A percentile compares a stretch with the other conserved stretches of the same genome.
phyloP scores from a whole-genome alignment of 1,140 invertebrate genomes.

The Drosophila nannoptera region DNA sequence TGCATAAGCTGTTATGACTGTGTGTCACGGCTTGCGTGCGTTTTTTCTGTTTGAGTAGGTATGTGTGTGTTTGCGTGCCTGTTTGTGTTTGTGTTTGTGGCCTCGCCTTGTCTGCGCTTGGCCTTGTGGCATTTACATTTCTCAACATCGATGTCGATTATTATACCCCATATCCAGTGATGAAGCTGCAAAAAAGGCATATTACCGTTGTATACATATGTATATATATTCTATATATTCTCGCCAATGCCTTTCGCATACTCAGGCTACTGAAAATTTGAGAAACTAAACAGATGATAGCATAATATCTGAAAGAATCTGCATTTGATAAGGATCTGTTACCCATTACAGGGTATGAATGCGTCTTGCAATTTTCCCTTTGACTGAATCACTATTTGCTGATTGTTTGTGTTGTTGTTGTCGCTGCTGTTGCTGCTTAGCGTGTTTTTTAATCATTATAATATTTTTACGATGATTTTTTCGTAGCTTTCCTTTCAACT shows the following conservation, averaged over 20 bases:
- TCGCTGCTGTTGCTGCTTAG: constrained; percentile 37
- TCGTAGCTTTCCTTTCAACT: constrained; percentile 61
- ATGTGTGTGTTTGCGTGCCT: too few species aligned
- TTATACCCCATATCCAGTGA: constrained; percentile 7
- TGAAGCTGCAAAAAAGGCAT: neutral
- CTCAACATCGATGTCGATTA: constrained; percentile 58
- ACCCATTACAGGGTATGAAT: neutral
- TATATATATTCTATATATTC: neutral
- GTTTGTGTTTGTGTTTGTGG: constrained; percentile 44
- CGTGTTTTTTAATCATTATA: constrained; percentile 70
- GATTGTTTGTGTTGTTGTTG: constrained; percentile 19
- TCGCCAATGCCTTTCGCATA: too few species aligned
- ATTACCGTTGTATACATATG: constrained; percentile 17
- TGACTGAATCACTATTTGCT: constrained; percentile 1
- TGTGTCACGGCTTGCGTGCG: constrained; percentile 70
- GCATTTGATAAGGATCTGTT: too few species aligned
- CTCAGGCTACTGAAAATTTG: too few species aligned
- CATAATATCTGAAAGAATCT: too few species aligned
- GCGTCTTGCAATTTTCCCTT: neutral
- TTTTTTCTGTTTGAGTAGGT: too few species aligned
- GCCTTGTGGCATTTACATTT: constrained; percentile 78
- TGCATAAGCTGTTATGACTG: constrained; percentile 46
- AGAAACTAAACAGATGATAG: too few species aligned
- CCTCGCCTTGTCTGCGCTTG: constrained; percentile 77
- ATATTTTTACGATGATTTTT: constrained; percentile 66